A percentile compares a stretch with the other conserved stretches of the same genome.
Evolutionary conservation across 2,888 invertebrate species (phyloP).

Genomic region (Thysanoteuthis rhombus): DNA sequence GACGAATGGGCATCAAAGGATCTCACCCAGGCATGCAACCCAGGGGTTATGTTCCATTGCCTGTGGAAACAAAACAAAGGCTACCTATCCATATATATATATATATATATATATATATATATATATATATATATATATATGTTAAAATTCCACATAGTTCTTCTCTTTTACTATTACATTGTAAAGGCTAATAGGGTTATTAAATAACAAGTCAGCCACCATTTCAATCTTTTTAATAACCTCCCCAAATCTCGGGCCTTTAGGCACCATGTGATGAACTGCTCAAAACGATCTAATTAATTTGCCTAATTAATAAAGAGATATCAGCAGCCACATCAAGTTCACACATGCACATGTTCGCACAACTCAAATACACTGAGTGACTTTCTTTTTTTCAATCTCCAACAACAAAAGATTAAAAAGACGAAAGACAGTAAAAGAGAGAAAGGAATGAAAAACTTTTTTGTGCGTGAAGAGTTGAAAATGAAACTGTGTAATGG

Average conservation of each 20-base stretch:
- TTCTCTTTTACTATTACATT: background rate
- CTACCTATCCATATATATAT: background rate
- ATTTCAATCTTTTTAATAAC: conserved; percentile 12
- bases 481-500: background rate
- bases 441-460: background rate
- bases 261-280: background rate
- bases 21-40: too few species aligned
- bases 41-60: too few species aligned
- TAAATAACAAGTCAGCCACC: background rate
- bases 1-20: too few species aligned
- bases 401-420: background rate
- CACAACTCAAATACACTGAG: background rate
- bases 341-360: background rate
- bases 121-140: background rate
- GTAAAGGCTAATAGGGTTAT: background rate
- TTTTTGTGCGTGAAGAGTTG: background rate
- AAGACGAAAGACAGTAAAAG: background rate
- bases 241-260: background rate
- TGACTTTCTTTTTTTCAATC: background rate
- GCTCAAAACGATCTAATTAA: background rate
- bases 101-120: background rate
- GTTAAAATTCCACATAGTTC: background rate
- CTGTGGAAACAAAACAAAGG: too few species aligned
- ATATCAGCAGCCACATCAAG: background rate
- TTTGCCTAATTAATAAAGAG: background rate